Evolutionary conservation across 2,888 invertebrate species (phyloP), one percentile per base, ranked within the genome.

Genomic region (Drosophila pseudotakahashii): DNA sequence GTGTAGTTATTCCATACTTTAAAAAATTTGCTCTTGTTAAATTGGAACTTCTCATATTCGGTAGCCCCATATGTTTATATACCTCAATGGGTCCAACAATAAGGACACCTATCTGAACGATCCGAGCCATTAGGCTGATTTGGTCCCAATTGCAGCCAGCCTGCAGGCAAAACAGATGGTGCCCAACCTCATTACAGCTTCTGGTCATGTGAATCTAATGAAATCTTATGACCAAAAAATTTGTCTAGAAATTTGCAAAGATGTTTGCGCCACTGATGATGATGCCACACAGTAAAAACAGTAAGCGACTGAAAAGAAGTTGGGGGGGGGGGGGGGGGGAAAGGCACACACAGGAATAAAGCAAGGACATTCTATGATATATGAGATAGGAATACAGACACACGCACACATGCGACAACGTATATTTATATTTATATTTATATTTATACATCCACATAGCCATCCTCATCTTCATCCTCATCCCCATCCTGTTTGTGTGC

Each of bases 341-440:
- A 19, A 19, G 19, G 19, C 4, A 37, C n/a, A 37, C 7, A 37
- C 26, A 26, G 26, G 26, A 4, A n/a, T 23, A 37, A 14, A 48
- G 51, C 62, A 68, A 75, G 79, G 68, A 75, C 71, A 69, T 57
- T 57, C 34, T 44, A 16, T 67, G 74, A 67, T 77, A 69, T 71
- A 59, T 62, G 70, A 77, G 66, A 67, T 54, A 16, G 39, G 41
- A 41, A 47, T 16, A 69, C 36, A 58, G 23, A 44, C 1, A 44
- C 41, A 44, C 10, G 19, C 5, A 45, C 26, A 26, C 9, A 26
- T 13, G 3, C 41, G 19, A 16, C 51, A 45, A 34, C 6, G 3
- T 30, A 51, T 53, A 48, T 16, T 13, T 32, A 26, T 39, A 19
- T 19, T 19, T 32, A 26, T 39, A 19, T 19, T 19, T 19, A 19